Percentiles rank a stretch among this genome's conserved stretches.
These are phyloP conservation scores for Microcebus tavaratra DNA, from an alignment of 2,113 vertebrate species.

Conservation along the genomic window DNA sequence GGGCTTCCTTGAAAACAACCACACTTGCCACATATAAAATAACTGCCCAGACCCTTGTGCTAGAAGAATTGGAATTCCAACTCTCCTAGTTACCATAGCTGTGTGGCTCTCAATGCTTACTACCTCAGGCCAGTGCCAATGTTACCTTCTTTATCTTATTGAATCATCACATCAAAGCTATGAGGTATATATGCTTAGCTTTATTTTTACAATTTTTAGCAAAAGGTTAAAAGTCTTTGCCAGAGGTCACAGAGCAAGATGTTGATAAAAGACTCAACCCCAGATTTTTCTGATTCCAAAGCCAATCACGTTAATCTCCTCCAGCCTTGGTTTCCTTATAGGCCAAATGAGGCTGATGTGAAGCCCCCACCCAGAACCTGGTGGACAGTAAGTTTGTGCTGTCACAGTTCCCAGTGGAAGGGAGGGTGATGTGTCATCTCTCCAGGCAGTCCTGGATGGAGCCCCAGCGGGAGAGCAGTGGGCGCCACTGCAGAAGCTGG, in stretches of 20 bases:
- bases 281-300: not conserved
- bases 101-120: not conserved
- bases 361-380: not conserved
- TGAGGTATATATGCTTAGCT: not conserved
- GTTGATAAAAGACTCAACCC: not conserved
- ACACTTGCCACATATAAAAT: not conserved
- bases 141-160: not conserved
- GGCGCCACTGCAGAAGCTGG: not conserved
- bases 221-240: not conserved
- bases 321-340: not conserved
- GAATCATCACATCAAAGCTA: not conserved
- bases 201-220: not conserved
- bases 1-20: not conserved
- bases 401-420: too few species aligned
- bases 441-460: not conserved
- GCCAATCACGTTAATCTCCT: not conserved
- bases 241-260: not conserved
- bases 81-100: not conserved
- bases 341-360: not conserved
- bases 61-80: not conserved
- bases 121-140: not conserved
- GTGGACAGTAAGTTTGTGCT: rapidly evolving
- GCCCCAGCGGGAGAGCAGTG: not conserved
- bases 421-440: rapidly evolving
- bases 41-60: not conserved